Evolutionary conservation across 2,113 vertebrate genomes (phyloP), one percentile per base, ranked within the genome.

Genomic region (Xenopus borealis): DNA sequence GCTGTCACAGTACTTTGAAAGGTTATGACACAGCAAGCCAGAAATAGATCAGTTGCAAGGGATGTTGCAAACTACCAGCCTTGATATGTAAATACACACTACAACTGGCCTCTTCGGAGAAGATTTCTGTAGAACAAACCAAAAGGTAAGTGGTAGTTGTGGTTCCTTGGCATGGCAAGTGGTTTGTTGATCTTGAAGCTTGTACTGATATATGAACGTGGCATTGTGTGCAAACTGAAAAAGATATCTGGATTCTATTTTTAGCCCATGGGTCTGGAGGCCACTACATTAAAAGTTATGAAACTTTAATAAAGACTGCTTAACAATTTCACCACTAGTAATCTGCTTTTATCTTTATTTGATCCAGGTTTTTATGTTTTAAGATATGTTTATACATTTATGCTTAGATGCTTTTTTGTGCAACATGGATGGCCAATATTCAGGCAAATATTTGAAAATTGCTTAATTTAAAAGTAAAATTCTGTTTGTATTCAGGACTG

Each of bases 21-120:
- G 46, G 61, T 70, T 67, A 70, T 77, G 74, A 77, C 74, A 77
- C 64, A 77, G 67, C 74, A 70, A 77, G 57, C 67, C 67, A 69
- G 62, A 70, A 77, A 77, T 77, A 77, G 74, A 69, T n/a, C 30
- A 23, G 18, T 57, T 53, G 67, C 66, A 63, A 69, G 70, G 66
- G 46, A 64, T 63, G 61, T 19, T 30, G 67, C 58, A 64, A 69
- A 44, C 59, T 63, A 59, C 30, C 30, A 57, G 66, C 59, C 59
- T 17, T 57, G 59, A 63, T 62, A 76, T 76, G 74, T 76, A 76
- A 76, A 76, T 76, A 64, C 11, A 62, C 55, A 67, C 45, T 59
- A 5, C 18, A 45, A 64, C 63, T 59, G 53, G 59, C 74, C 74
- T 69, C 66, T 33, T 53, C 14, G 30, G 47, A 47, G 44, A 70